A percentile compares a stretch with the other conserved stretches of the same genome.
phyloP scores from a whole-genome alignment of 2,888 invertebrate genomes.

The Dimorphilus gyrociliatus region DNA sequence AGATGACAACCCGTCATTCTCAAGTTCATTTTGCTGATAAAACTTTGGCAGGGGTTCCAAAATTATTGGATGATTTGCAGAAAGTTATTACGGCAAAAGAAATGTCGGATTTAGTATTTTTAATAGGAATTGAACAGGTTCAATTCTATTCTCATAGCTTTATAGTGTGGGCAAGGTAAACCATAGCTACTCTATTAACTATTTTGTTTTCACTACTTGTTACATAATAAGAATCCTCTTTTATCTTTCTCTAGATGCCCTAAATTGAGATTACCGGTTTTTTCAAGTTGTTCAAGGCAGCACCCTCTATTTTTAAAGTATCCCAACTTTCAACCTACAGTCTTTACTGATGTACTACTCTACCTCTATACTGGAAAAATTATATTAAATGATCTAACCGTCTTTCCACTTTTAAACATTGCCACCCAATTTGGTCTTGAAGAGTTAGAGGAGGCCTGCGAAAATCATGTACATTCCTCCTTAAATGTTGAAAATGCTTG shows the following conservation, averaged over 20 bases:
- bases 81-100: no score
- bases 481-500: conserved; percentile 6
- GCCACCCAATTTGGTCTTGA: conserved; percentile 4
- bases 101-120: no score
- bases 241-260: no score
- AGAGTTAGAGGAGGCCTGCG: conserved; percentile 3
- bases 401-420: conserved; percentile 4
- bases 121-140: background rate
- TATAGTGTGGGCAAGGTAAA: no score
- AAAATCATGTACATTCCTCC: conserved; percentile 1
- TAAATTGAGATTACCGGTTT: no score
- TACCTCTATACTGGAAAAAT: conserved; percentile 6
- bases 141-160: conserved; percentile 1
- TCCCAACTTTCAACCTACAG: conserved; percentile 3
- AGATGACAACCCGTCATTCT: no score
- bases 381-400: conserved; percentile 2
- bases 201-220: no score
- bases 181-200: no score
- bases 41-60: no score
- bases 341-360: conserved; percentile 1
- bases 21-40: no score
- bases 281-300: background rate
- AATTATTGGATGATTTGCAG: no score
- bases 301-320: conserved; percentile 5
- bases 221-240: no score